Percentiles rank a stretch among this genome's conserved stretches.
Conservation (phyloP, 2,797 vertebrate genomes). For the Hapalemur alaotrensis region DNA sequence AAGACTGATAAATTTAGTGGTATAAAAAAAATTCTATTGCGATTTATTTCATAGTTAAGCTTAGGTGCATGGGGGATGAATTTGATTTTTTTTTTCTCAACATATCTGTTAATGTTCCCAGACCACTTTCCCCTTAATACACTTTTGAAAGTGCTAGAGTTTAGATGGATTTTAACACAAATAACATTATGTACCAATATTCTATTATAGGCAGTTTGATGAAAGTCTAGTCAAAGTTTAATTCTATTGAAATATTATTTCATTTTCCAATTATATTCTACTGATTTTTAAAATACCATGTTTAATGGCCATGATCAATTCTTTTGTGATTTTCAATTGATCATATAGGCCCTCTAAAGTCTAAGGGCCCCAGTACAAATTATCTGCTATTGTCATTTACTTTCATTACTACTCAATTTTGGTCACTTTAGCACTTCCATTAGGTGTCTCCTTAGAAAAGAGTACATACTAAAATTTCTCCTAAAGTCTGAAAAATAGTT, state of each 20-base stretch:
- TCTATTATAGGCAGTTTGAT: not conserved
- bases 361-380: not conserved
- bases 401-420: not conserved
- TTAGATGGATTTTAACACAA: slow-evolving; percentile 10
- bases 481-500: not conserved
- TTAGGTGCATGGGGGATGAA: not conserved
- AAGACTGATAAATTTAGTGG: not conserved
- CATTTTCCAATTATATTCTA: not conserved
- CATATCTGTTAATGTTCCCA: not conserved
- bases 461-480: not conserved
- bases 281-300: not conserved
- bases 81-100: not conserved
- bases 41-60: not conserved
- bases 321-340: not conserved
- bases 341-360: not conserved
- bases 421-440: not conserved
- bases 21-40: not conserved
- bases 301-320: not conserved
- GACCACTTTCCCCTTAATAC: not conserved
- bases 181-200: not conserved
- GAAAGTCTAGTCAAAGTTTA: not conserved
- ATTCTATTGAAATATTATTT: slow-evolving; percentile 23
- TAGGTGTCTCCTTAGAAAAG: not conserved
- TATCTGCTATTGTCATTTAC: not conserved
- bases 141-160: not conserved